Base-by-base conservation (phyloP, 2,113 vertebrate species). In the Phoenicopterus ruber region DNA sequence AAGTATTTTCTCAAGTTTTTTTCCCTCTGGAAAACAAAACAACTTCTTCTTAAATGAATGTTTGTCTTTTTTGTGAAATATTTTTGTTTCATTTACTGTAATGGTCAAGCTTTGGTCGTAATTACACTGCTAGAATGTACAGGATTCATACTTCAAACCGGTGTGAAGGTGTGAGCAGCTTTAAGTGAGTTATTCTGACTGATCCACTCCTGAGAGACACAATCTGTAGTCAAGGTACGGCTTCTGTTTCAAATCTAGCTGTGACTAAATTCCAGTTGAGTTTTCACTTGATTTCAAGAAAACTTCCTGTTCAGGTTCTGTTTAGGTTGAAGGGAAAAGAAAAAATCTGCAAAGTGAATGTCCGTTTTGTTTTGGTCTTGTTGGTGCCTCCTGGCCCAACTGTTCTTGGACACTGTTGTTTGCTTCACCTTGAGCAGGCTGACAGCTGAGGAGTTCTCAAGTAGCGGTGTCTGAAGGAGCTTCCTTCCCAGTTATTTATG, bases 301-400 rank as follows among this genome's bases (percentile, higher is more conserved):
- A 70, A 49, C 11, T 82, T 86, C 18, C 42, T 49, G 34, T 70
- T 79, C 42, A 46, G 9, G 9, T 74, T 88, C 38, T 12, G 4
- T 49, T 82, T 55, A n/a, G 31, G 26, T 32, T 42, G 50, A 47
- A 71, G 8, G 3, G 18, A 1, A 22, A n/a, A 29, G 25, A 32
- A 17, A 54, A 38, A 36, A 9, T 34, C 18, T 57, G 31, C 18
- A 8, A 57, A 69, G 8, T 8, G 9, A 17, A 10, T 29, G 11
- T 52, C 16, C 14, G 7, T 21, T 44, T 70, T 44, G 5, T 10
- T 63, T 49, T 1, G 19, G 28, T 55, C 17, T 49, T 20, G 32
- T 65, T 0, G 4, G 20, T 65, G 21, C 44, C 28, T 82, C 25
- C 20, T 52, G 24, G 62, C 19, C 1, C 0, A 19, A 3, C 10